Evolutionary conservation across 2,797 vertebrate genomes (phyloP), one percentile per base, ranked within the genome.

Genomic region (Diglossa cyanea): DNA sequence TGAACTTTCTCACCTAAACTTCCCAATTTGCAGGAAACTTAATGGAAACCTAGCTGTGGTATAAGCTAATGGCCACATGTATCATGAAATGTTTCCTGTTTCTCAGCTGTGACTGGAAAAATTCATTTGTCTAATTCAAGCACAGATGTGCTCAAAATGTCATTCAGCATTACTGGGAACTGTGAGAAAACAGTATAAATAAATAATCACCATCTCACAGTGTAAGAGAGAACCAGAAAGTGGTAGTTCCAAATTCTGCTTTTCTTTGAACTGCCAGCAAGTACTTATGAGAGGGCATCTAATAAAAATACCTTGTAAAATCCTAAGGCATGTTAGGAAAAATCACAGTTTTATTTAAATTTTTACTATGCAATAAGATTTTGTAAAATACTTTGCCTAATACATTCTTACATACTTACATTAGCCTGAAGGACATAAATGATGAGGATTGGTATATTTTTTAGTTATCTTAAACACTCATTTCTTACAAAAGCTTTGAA

Each of bases 121-220:
- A 83, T 35, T 83, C 0, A 6, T 78, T 93, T 87, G 28, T 70
- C 73, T 90, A 62, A 50, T 28, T 2, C 76, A 72, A 78, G 67
- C 94, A 79, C 80, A 93, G 73, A 86, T 95, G 92, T 95, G 88
- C 80, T 88, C 76, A 93, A 95, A 95, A 88, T 90, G 92, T 95
- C 93, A 88, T 84, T 93, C 80, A 86, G 47, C 42, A 44, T 92
- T 91, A 81, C 57, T 87, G 65, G 78, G 57, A 88, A 74, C 57
- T 72, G 75, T 80, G 82, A 50, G 61, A 91, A 91, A 84, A 74
- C 72, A 74, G 53, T 71, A 78, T 93, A 90, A 96, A 94, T 95
- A 96, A 96, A 94, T 80, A 93, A 84, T 89, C 48, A n/a, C 57
- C 8, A 37, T 77, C 68, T 92, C 12, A 4, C 30, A 17, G 53